These are phyloP conservation scores for Sinonovacula constricta DNA, from an alignment of 1,140 invertebrate species.

Conservation along the genomic window DNA sequence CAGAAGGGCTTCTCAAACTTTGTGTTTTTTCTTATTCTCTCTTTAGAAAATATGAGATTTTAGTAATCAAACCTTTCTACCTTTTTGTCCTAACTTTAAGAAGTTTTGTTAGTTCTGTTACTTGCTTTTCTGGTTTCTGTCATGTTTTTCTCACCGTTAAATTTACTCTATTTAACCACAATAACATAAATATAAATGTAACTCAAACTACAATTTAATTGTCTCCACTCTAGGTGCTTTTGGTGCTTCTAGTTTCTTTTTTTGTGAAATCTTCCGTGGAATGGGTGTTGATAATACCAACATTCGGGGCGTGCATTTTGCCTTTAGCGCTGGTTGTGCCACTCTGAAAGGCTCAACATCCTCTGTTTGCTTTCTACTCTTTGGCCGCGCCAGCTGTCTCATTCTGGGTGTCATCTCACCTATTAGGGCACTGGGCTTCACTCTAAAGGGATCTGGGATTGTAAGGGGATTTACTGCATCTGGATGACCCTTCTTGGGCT, in stretches of 20 bases:
- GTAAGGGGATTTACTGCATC: not conserved
- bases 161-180: not conserved
- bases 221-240: not conserved
- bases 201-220: not conserved
- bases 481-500: not conserved
- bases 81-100: too few relatives aligned
- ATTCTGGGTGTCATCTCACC: conserved; percentile 62
- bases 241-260: conserved; percentile 45
- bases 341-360: conserved; percentile 72
- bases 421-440: conserved; percentile 55
- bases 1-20: too few relatives aligned
- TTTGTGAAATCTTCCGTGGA: conserved; percentile 58
- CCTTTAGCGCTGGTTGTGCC: conserved; percentile 51
- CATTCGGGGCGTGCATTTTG: conserved; percentile 63
- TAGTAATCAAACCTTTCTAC: too few relatives aligned
- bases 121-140: too few relatives aligned
- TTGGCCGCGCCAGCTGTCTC: conserved; percentile 66
- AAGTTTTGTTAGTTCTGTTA: too few relatives aligned
- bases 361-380: conserved; percentile 60
- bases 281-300: conserved; percentile 68
- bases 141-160: too few relatives aligned
- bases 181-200: not conserved
- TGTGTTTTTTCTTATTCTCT: too few relatives aligned
- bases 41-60: too few relatives aligned
- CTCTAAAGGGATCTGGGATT: conserved; percentile 15